A percentile compares a stretch with the other conserved stretches of the same genome.
phyloP scores from a whole-genome alignment of 2,797 vertebrate species.

The Channa striata region DNA sequence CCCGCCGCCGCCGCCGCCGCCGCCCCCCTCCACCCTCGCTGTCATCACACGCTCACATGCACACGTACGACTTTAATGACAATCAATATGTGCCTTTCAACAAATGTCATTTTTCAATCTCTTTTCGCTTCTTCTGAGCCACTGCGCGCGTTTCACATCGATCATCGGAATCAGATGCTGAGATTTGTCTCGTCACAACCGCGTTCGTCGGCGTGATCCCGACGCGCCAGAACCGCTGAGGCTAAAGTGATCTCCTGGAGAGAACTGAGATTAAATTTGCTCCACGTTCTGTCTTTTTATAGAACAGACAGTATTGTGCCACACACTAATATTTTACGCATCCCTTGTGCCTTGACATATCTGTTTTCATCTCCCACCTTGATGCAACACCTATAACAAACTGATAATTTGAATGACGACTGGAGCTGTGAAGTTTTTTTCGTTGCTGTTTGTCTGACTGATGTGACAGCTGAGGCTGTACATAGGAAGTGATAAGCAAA shows the following conservation, averaged over 20 bases:
- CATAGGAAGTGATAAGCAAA: background rate
- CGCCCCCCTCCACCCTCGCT: background rate
- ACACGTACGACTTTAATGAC: background rate
- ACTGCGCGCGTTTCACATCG: slow-evolving; percentile 7
- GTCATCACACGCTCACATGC: slow-evolving; percentile 1
- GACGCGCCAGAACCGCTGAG: slow-evolving; percentile 26
- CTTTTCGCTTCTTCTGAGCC: slow-evolving; percentile 1
- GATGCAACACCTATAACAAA: slow-evolving; percentile 63
- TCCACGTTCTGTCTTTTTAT: slow-evolving; percentile 56
- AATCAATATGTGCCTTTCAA: slow-evolving; percentile 34
- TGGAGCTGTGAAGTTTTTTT: slow-evolving; percentile 19
- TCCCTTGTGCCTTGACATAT: slow-evolving; percentile 37
- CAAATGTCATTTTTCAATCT: slow-evolving; percentile 38
- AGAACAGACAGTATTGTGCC: slow-evolving; percentile 15
- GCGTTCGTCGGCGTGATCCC: slow-evolving; percentile 44
- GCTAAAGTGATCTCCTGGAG: slow-evolving; percentile 55
- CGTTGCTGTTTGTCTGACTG: slow-evolving; percentile 20
- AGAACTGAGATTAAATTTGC: slow-evolving; percentile 57
- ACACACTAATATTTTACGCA: slow-evolving; percentile 24
- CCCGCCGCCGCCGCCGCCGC: too few species aligned
- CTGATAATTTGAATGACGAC: slow-evolving; percentile 54
- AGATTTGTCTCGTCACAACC: slow-evolving; percentile 3
- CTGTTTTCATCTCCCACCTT: slow-evolving; percentile 54
- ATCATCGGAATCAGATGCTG: slow-evolving; percentile 24
- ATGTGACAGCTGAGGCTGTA: slow-evolving; percentile 11